Evolutionary conservation across 2,113 vertebrate species (phyloP), one percentile per base, ranked within the genome.

Genomic region (Rallus limicola): DNA sequence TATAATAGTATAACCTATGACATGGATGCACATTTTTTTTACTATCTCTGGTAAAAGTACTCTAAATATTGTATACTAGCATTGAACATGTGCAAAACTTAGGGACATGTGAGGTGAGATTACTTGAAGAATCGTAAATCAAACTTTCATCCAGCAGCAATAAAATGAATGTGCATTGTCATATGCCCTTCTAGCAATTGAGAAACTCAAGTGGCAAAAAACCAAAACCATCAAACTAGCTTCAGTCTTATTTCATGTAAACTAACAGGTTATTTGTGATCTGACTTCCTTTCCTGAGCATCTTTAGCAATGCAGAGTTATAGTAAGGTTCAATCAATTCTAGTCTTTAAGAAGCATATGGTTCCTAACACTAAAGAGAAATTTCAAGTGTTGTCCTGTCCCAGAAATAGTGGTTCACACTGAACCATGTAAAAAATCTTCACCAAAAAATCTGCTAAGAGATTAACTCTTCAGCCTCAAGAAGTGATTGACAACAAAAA

Each of bases 41-140:
- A 69, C 8, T 55, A 11, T 38, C 21, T 48, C 10, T 16, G n/a
- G 20, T 56, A 68, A 36, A 84, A 62, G 10, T 28, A 64, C 11
- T 55, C 15, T 53, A 34, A 40, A 33, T 60, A 34, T 18, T 70
- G 15, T 65, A 25, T 34, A 12, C 5, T 28, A 36, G 15, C 52
- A n/a, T 25, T 42, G 31, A 25, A 55, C 31, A 77, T 5, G 13
- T 15, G 11, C 4, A 56, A 86, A 70, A 65, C 52, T 64, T 46
- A n/a, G 5, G 25, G n/a, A 20, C 0, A 0, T 36, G 7, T 19
- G 7, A 70, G 11, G 53, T n/a, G 53, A 48, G 6, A 12, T 53
- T 70, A 18, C 25, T 65, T 82, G 29, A 70, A 53, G 50, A 81
- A 36, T 5, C 1, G 2, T 64, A 70, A 76, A 82, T 7, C 9